Evolutionary conservation across 2,888 invertebrate species (phyloP).

Genomic region (Dioctria linearis): DNA sequence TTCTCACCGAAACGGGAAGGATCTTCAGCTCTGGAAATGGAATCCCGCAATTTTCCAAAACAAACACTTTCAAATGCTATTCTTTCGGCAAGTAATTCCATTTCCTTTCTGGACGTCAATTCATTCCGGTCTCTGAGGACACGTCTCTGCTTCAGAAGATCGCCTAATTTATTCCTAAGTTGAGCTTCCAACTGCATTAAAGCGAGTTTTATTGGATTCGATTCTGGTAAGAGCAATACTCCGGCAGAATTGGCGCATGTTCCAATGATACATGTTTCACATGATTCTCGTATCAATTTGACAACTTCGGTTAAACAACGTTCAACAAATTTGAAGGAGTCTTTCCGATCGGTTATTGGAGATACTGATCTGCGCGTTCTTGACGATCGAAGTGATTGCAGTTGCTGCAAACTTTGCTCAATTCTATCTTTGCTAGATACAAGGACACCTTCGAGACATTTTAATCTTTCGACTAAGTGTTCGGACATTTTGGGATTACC

Average conservation of each 20-base stretch:
- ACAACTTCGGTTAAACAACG: constrained; percentile 77
- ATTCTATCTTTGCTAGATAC: constrained; percentile 78
- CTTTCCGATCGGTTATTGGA: constrained; percentile 78
- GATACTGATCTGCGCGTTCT: constrained; percentile 78
- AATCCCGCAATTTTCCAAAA: constrained; percentile 79
- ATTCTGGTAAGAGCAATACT: constrained; percentile 72
- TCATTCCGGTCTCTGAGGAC: constrained; percentile 78
- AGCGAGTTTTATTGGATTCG: constrained; percentile 75
- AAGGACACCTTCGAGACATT: constrained; percentile 76
- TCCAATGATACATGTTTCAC: constrained; percentile 75
- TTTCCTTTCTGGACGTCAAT: constrained; percentile 78
- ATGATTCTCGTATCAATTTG: constrained; percentile 75
- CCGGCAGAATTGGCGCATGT: constrained; percentile 59
- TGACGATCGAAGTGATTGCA: constrained; percentile 76
- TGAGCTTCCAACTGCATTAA: constrained; percentile 79
- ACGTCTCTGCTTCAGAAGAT: constrained; percentile 79
- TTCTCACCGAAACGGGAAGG: constrained; percentile 75
- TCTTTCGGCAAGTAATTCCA: constrained; percentile 84
- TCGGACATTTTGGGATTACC: constrained; percentile 72
- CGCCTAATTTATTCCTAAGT: constrained; percentile 78
- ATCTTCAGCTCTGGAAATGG: constrained; percentile 75
- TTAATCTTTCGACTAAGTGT: constrained; percentile 75
- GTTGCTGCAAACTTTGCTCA: constrained; percentile 78
- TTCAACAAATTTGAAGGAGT: constrained; percentile 77
- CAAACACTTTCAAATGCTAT: constrained; percentile 86